Percentiles rank a stretch among this genome's conserved stretches.
These are phyloP conservation scores for Pseudomugil tenellus DNA, from an alignment of 2,797 vertebrate species.

Conservation along the genomic window DNA sequence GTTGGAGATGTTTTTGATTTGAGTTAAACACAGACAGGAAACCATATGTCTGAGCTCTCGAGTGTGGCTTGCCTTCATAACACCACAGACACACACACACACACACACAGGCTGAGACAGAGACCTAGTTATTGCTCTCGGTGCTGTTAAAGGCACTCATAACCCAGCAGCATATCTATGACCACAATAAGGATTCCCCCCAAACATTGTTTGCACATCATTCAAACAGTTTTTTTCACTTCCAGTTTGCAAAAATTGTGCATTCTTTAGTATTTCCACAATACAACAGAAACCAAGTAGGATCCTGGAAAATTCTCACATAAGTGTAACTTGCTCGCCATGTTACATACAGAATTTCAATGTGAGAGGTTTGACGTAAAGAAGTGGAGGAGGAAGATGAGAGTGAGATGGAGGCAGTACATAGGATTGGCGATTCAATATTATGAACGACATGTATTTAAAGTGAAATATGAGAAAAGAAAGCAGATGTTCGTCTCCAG, in stretches of 20 bases:
- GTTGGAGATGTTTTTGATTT: conserved; percentile 88
- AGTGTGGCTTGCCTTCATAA: too few species aligned
- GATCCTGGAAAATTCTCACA: background rate
- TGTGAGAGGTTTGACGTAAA: conserved; percentile 25
- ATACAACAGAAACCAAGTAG: conserved; percentile 4
- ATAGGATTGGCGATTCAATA: conserved; percentile 1
- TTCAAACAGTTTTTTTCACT: conserved; percentile 43
- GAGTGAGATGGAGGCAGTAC: background rate
- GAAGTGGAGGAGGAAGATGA: background rate
- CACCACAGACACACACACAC: conserved; percentile 4
- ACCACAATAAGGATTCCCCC: conserved; percentile 52
- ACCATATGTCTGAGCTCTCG: too few species aligned
- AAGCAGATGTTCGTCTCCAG: background rate
- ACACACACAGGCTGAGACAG: conserved; percentile 10
- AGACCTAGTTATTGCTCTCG: conserved; percentile 14
- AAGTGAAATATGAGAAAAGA: background rate
- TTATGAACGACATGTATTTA: conserved; percentile 6
- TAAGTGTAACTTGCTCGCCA: background rate
- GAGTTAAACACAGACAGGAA: conserved; percentile 96
- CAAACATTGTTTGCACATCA: conserved; percentile 24
- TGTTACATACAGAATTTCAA: conserved; percentile 25
- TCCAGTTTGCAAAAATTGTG: conserved; percentile 48
- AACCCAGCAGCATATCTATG: conserved; percentile 7
- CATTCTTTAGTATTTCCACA: conserved; percentile 11
- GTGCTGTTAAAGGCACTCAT: conserved; percentile 4